These are phyloP conservation scores for Diceros bicornis DNA, from an alignment of 2,797 vertebrate genomes.

Conservation along the genomic window DNA sequence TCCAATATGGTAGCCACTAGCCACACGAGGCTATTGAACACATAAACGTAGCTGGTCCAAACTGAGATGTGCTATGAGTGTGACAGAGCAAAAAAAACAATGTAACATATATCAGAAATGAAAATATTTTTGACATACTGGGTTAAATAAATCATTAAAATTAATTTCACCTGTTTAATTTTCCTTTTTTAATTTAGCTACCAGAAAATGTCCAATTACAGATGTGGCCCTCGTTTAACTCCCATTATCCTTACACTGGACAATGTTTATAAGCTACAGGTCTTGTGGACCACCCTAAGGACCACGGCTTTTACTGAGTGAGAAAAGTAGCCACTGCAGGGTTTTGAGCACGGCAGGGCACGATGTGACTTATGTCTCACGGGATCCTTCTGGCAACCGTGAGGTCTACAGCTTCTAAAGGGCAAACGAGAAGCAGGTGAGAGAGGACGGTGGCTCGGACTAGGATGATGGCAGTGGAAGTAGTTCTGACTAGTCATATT, in stretches of 20 bases:
- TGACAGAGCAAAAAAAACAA: neutral
- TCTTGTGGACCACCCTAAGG: neutral
- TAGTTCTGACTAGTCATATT: neutral
- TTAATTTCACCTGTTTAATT: constrained; percentile 5
- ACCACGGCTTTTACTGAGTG: neutral
- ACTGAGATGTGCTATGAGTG: neutral
- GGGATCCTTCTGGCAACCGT: neutral
- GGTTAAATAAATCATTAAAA: neutral
- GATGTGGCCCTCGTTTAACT: neutral
- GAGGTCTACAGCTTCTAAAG: neutral
- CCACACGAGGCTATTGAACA: rapidly evolving
- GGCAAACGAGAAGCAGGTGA: neutral
- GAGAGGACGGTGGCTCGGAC: neutral
- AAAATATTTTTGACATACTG: neutral
- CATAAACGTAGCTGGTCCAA: rapidly evolving
- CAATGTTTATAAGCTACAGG: neutral
- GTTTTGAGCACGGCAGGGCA: neutral
- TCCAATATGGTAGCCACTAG: rapidly evolving
- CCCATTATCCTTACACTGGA: neutral
- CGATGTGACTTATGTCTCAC: neutral
- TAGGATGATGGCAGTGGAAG: neutral
- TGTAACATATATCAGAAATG: neutral
- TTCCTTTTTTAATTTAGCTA: neutral
- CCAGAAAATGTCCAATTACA: neutral
- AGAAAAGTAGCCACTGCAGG: neutral